A percentile compares a stretch with the other conserved stretches of the same genome.
Conservation (phyloP, 2,113 vertebrate genomes). For the Atlantisia rogersi region DNA sequence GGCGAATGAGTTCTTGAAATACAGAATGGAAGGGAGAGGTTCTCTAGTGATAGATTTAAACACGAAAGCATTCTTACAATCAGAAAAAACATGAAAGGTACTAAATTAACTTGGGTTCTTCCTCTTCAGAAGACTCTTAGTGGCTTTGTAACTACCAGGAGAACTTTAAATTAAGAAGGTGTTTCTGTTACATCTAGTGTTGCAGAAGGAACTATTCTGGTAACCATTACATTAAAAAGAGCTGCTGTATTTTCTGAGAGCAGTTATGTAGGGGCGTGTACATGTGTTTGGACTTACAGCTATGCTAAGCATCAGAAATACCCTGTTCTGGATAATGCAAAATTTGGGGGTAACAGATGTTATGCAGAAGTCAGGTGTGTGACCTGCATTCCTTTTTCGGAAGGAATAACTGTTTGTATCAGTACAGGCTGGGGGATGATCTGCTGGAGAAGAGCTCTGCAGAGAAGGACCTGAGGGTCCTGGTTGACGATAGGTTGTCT, state of each 20-base stretch:
- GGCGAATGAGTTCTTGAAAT: neutral
- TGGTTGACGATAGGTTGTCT: no score
- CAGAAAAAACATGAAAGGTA: neutral
- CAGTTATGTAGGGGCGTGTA: no score
- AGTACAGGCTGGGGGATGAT: no score
- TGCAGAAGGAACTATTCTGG: neutral
- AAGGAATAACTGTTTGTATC: no score
- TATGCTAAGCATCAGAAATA: neutral
- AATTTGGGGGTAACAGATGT: neutral
- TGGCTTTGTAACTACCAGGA: neutral
- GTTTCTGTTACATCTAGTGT: neutral
- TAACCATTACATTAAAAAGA: neutral
- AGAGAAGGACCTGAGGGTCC: no score
- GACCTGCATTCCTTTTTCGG: no score
- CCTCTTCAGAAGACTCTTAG: neutral
- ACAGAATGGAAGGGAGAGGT: neutral
- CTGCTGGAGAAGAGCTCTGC: no score
- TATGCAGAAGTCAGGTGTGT: neutral
- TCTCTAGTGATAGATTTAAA: neutral
- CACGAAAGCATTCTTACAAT: fast-evolving
- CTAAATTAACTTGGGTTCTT: neutral
- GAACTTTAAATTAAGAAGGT: neutral
- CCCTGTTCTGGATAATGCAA: neutral
- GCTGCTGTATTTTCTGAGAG: neutral
- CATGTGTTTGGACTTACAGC: neutral